Base-by-base conservation (phyloP, 2,113 vertebrate species). In the Azemiops feae region DNA sequence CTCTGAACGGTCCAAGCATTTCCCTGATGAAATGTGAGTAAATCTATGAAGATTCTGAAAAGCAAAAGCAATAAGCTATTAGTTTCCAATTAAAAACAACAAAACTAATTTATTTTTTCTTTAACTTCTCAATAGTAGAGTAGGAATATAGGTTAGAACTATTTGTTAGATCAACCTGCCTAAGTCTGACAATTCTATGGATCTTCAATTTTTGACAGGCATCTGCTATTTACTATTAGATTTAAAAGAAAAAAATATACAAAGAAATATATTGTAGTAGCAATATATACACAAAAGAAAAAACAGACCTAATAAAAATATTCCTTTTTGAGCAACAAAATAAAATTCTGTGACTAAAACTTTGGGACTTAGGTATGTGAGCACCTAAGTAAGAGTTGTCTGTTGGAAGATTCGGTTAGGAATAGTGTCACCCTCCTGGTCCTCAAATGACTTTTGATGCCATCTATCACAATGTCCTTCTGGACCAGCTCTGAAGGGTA, bases 1-100 rank as follows among this genome's bases (percentile, higher is more conserved):
- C 93, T 99, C 99, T 0, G 99, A 99, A 93, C 99, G 99, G 97
- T 99, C 99, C 95, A 99, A 97, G 95, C 99, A 99, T 96, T 98
- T 99, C 54, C 98, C 98, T 91, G 97, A 97, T 0, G 98, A 97
- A 92, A 98, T 94, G 39, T 99, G 98, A 58, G 98, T 98, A 95
- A 99, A 99, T 92, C 98, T 98, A 96, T 99, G 97, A 91, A 99
- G 97, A 96, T 98, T 98, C 99, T 99, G 97, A 43, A 96, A 94
- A 94, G 95, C 93, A 97, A 60, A 95, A 94, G 25, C 27, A 81
- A 43, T 43, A 81, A 10, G 7, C 18, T 22, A 22, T 81, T 81
- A 81, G 34, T 81, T 43, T 81, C 39, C 3, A 94, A 95, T 27
- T n/a, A 85, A 92, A 93, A 95, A 27, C 34, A 89, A 92, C 27